Conservation (phyloP, 2,797 vertebrate species). For the Poecile montanus region DNA sequence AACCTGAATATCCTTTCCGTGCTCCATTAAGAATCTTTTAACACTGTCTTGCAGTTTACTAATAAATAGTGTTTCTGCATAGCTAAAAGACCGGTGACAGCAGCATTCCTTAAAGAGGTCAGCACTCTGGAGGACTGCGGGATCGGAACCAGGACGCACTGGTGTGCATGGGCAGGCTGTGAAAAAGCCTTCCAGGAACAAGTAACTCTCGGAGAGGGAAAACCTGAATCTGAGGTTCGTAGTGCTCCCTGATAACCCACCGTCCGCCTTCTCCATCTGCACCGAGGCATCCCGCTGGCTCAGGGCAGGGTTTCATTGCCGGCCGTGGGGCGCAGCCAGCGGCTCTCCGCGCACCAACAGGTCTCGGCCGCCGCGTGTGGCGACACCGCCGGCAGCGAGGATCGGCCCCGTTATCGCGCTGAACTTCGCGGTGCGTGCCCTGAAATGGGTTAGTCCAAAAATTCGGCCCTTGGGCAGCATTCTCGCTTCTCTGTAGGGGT, state of each 20-base stretch:
- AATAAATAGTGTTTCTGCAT: not conserved
- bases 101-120: not conserved
- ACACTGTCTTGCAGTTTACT: not conserved
- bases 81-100: no score
- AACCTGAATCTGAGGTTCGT: rapidly evolving
- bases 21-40: not conserved
- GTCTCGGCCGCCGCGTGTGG: not conserved
- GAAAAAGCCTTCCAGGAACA: not conserved
- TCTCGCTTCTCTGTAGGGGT: rapidly evolving
- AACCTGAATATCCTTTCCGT: not conserved
- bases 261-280: rapidly evolving
- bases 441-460: not conserved
- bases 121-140: rapidly evolving
- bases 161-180: rapidly evolving
- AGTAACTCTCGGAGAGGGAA: no score
- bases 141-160: rapidly evolving
- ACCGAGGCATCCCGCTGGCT: rapidly evolving
- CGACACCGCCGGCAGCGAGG: rapidly evolving
- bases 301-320: rapidly evolving
- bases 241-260: rapidly evolving
- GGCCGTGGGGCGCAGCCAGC: rapidly evolving
- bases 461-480: not conserved
- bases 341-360: rapidly evolving
- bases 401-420: rapidly evolving
- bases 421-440: rapidly evolving